Conservation (phyloP, 1,140 invertebrate species). For the Zaprionus capensis region DNA sequence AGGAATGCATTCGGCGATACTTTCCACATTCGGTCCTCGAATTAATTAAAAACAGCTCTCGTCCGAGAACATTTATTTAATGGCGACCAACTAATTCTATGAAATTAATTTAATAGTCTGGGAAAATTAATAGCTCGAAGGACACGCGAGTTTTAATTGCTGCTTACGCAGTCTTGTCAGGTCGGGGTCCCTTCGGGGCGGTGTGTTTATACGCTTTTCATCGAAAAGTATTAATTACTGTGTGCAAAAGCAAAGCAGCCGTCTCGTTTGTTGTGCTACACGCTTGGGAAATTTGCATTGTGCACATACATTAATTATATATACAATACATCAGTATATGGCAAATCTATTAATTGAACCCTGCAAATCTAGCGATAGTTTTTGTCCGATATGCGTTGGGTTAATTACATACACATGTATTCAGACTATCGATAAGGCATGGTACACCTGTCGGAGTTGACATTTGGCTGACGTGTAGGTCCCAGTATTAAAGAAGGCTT, state of each 20-base stretch:
- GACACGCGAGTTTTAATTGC: conserved; percentile 52
- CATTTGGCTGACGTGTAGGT: neutral
- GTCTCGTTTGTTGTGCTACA: conserved; percentile 16
- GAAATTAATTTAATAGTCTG: conserved; percentile 52
- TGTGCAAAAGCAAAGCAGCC: neutral
- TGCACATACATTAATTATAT: conserved; percentile 25
- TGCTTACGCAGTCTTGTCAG: conserved; percentile 1
- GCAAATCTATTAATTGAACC: conserved; percentile 3
- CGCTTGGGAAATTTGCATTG: conserved; percentile 40
- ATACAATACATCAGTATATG: conserved; percentile 10
- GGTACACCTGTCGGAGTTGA: neutral
- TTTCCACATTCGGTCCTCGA: conserved; percentile 55
- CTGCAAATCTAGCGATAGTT: neutral
- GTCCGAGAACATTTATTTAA: neutral
- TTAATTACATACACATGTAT: conserved; percentile 1
- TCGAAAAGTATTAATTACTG: conserved; percentile 35
- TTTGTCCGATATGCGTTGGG: neutral
- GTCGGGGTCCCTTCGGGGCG: conserved; percentile 14
- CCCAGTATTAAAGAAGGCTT: too few species aligned
- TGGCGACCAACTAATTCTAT: conserved; percentile 42
- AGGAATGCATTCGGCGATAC: conserved; percentile 52
- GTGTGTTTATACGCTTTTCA: conserved; percentile 25
- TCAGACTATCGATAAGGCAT: neutral
- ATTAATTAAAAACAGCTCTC: conserved; percentile 68
- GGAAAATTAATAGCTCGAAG: conserved; percentile 7